Percentiles rank a stretch among this genome's conserved stretches.
These are phyloP conservation scores for Orussus abietinus DNA, from an alignment of 1,140 invertebrate species.

Conservation along the genomic window DNA sequence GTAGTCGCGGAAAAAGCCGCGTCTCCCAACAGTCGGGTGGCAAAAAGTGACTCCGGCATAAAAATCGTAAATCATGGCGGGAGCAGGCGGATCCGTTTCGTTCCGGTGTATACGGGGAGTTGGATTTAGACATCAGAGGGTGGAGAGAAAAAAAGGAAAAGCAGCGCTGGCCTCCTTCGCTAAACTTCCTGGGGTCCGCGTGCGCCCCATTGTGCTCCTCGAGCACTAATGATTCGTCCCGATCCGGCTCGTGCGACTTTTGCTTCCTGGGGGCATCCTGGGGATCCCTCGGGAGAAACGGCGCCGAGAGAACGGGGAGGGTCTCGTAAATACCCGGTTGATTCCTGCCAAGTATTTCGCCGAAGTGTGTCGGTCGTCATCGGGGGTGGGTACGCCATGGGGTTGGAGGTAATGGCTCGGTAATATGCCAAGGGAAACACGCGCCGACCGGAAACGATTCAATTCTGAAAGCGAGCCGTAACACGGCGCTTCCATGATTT, in stretches of 20 bases:
- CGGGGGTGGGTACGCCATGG: constrained; percentile 49
- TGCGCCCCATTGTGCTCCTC: constrained; percentile 27
- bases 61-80: constrained; percentile 41
- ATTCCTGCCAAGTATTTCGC: constrained; percentile 5
- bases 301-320: too few relatives aligned
- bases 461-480: constrained; percentile 30
- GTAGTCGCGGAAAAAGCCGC: too few relatives aligned
- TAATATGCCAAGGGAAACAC: constrained; percentile 37
- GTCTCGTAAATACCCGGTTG: constrained; percentile 8
- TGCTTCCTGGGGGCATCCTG: constrained; percentile 21
- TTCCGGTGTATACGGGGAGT: constrained; percentile 27
- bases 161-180: constrained; percentile 28
- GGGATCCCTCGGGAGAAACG: too few relatives aligned
- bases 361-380: constrained; percentile 22
- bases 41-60: too few relatives aligned
- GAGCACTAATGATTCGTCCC: constrained; percentile 41
- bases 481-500: constrained; percentile 37
- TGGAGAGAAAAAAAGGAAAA: constrained; percentile 24
- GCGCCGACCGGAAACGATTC: constrained; percentile 39
- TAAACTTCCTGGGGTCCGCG: constrained; percentile 40
- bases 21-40: too few relatives aligned
- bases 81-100: constrained; percentile 34
- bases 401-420: constrained; percentile 32
- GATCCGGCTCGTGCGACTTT: constrained; percentile 30
- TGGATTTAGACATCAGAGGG: constrained; percentile 40